Evolutionary conservation across 2,888 invertebrate genomes (phyloP).

Genomic region (Stramonita haemastoma): DNA sequence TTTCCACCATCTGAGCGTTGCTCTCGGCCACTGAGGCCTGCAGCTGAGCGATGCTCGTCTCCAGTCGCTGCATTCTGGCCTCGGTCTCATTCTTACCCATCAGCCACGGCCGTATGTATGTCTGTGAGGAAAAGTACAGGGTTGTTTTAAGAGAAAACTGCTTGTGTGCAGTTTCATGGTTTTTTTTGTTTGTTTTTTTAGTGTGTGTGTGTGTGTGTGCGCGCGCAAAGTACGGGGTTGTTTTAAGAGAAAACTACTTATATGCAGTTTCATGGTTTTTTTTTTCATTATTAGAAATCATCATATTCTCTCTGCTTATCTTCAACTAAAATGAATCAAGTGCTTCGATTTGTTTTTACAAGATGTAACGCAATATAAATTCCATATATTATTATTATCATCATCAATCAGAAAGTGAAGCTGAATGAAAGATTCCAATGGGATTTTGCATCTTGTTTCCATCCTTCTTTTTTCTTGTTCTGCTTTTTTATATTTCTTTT

Average conservation of each 20-base stretch:
- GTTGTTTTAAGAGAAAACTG: neutral
- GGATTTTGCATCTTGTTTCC: too few relatives aligned
- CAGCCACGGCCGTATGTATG: constrained; percentile 60
- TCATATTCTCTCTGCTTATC: too few relatives aligned
- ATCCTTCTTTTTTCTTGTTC: too few relatives aligned
- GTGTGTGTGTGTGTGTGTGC: constrained; percentile 55
- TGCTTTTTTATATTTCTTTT: too few relatives aligned
- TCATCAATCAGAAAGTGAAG: too few relatives aligned
- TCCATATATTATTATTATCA: too few relatives aligned
- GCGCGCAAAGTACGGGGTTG: neutral
- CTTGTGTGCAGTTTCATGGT: neutral
- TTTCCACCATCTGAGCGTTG: constrained; percentile 51
- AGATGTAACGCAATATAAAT: too few relatives aligned
- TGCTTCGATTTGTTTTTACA: too few relatives aligned
- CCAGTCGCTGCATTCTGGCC: constrained; percentile 57
- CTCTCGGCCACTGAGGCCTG: constrained; percentile 54
- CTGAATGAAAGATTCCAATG: too few relatives aligned
- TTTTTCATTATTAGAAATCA: neutral
- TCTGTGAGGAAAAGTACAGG: constrained; percentile 47
- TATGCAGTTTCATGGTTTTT: neutral
- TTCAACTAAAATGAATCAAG: too few relatives aligned
- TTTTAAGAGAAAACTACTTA: neutral
- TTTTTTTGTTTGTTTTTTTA: neutral
- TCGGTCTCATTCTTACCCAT: constrained; percentile 57
- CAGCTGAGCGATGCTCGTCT: constrained; percentile 48